These are phyloP conservation scores for Numenius phaeopus DNA, from an alignment of 2,797 vertebrate genomes.

Conservation along the genomic window DNA sequence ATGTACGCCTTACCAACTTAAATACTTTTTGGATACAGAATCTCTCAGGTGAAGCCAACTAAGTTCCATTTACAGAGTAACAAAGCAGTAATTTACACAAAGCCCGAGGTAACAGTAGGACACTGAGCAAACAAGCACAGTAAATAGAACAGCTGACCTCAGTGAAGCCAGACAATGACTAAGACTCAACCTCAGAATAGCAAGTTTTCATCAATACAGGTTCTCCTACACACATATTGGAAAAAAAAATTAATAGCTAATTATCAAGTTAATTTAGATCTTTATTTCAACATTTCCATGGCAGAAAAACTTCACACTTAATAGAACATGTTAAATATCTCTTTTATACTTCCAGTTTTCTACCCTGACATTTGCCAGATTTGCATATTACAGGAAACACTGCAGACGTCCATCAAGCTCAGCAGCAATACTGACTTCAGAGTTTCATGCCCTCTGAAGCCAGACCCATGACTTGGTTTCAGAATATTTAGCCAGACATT, in stretches of 20 bases:
- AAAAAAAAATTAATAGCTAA: background rate
- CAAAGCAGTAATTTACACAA: background rate
- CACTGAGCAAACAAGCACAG: background rate
- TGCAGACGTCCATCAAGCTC: background rate
- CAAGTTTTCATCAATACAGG: background rate
- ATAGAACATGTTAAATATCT: background rate
- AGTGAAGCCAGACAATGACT: background rate
- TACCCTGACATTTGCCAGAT: background rate
- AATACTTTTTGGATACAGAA: background rate
- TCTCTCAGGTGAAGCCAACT: background rate
- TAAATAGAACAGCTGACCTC: background rate
- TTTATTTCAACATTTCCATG: background rate
- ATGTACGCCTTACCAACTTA: background rate
- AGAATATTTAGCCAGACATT: background rate
- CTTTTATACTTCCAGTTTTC: background rate
- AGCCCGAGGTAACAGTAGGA: background rate
- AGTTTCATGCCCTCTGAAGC: background rate
- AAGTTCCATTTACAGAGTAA: background rate
- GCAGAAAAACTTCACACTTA: background rate
- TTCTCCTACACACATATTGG: background rate
- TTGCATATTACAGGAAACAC: background rate
- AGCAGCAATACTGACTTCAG: constrained; percentile 10
- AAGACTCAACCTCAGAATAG: background rate
- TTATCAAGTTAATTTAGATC: background rate
- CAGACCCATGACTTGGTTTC: background rate